Evolutionary conservation across 1,140 invertebrate species (phyloP).

Genomic region (Elymnias hypermnestra): DNA sequence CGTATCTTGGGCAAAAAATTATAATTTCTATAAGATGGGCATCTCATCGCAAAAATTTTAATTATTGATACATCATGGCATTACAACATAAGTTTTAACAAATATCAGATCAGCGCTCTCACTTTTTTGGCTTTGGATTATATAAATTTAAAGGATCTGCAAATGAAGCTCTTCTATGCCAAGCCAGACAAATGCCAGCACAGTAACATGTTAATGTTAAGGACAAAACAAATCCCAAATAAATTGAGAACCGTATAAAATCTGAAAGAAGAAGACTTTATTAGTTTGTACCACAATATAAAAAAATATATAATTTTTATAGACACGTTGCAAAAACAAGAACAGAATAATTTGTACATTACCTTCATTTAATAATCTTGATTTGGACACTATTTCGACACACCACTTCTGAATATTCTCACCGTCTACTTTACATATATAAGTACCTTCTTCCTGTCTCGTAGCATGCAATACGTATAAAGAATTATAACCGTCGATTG

Average conservation of each 20-base stretch:
- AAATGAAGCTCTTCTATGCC: constrained; percentile 28
- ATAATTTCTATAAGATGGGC: no score
- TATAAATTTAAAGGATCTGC: constrained; percentile 25
- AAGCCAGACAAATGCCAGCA: constrained; percentile 71
- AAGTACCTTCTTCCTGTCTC: constrained; percentile 74
- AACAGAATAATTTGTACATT: no score
- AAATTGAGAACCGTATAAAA: constrained; percentile 75
- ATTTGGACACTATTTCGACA: constrained; percentile 68
- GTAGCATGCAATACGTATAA: constrained; percentile 77
- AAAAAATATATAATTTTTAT: not conserved
- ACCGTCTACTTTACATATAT: constrained; percentile 75
- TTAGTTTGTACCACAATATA: not conserved
- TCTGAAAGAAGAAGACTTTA: constrained; percentile 52
- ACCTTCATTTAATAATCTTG: constrained; percentile 65
- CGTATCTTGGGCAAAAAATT: no score
- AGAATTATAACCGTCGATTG: constrained; percentile 76
- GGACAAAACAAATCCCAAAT: constrained; percentile 75
- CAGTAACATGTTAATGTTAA: constrained; percentile 75
- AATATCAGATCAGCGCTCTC: no score
- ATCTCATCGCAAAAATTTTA: no score
- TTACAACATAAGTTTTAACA: no score
- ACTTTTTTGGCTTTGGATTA: not conserved
- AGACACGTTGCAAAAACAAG: not conserved
- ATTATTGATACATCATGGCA: no score
- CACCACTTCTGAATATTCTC: constrained; percentile 71